phyloP scores from a whole-genome alignment of 1,140 invertebrate genomes.

The Camponotus pennsylvanicus region DNA sequence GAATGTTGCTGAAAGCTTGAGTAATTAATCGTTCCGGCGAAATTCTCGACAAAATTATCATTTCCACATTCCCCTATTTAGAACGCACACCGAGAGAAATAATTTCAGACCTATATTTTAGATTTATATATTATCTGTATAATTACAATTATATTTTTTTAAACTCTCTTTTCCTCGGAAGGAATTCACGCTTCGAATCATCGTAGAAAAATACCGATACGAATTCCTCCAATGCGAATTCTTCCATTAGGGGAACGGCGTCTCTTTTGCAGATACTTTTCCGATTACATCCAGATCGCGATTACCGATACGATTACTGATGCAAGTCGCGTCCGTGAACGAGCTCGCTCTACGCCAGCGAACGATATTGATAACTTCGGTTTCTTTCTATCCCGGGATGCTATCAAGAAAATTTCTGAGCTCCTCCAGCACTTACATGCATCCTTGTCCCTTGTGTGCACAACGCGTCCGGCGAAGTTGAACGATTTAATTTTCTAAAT shows the following conservation, averaged over 20 bases:
- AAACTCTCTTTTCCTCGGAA: background rate
- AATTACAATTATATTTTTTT: background rate
- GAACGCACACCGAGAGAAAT: background rate
- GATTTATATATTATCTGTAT: too few relatives aligned
- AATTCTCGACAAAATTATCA: background rate
- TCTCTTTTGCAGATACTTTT: background rate
- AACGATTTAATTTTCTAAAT: slow-evolving; percentile 76
- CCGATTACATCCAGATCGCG: slow-evolving; percentile 31
- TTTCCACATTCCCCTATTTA: background rate
- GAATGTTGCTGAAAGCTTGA: background rate
- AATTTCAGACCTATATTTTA: background rate
- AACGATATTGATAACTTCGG: slow-evolving; percentile 43
- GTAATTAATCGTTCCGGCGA: background rate
- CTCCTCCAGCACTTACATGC: background rate
- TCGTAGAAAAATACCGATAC: background rate
- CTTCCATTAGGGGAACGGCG: background rate
- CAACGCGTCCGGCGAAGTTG: slow-evolving; percentile 55
- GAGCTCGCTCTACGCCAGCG: background rate
- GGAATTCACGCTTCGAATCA: background rate
- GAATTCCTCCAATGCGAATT: too few relatives aligned
- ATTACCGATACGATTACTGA: slow-evolving; percentile 53
- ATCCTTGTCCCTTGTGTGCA: background rate
- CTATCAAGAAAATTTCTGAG: background rate
- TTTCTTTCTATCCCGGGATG: slow-evolving; percentile 10
- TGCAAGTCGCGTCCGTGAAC: slow-evolving; percentile 32